phyloP scores from a whole-genome alignment of 1,140 invertebrate species.

The Danaus melanippus region DNA sequence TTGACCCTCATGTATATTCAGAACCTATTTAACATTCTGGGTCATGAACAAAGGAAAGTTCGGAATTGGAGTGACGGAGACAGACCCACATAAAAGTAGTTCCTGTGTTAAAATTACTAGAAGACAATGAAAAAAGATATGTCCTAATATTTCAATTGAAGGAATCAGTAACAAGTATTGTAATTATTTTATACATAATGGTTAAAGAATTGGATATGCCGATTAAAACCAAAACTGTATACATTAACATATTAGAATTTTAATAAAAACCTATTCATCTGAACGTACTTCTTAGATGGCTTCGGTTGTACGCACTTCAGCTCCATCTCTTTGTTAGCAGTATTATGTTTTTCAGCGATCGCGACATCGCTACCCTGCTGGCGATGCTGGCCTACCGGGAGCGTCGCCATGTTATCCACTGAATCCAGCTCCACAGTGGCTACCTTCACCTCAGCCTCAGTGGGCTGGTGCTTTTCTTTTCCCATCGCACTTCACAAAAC shows the following conservation, averaged over 20 bases:
- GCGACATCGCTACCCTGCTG: conserved; percentile 78
- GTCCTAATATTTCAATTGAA: background rate
- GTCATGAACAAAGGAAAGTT: conserved; percentile 24
- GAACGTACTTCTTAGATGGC: conserved; percentile 82
- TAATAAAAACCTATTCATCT: background rate
- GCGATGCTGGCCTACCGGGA: conserved; percentile 80
- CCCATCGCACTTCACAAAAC: conserved; percentile 50
- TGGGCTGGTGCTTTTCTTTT: conserved; percentile 65
- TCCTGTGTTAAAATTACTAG: background rate
- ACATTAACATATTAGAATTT: no score
- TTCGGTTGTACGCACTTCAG: conserved; percentile 86
- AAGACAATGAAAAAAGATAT: background rate
- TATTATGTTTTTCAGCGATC: conserved; percentile 84
- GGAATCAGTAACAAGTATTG: background rate
- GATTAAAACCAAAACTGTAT: no score
- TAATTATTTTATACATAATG: background rate
- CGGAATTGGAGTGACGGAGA: conserved; percentile 11
- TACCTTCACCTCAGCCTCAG: conserved; percentile 84
- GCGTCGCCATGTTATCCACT: conserved; percentile 87
- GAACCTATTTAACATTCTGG: conserved; percentile 10
- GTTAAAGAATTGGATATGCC: no score
- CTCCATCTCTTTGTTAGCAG: conserved; percentile 89
- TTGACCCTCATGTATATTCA: no score
- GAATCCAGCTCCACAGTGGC: conserved; percentile 87
- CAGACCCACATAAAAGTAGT: conserved; percentile 1